Conservation (phyloP, 1,140 invertebrate species). For the Zophobas morio region DNA sequence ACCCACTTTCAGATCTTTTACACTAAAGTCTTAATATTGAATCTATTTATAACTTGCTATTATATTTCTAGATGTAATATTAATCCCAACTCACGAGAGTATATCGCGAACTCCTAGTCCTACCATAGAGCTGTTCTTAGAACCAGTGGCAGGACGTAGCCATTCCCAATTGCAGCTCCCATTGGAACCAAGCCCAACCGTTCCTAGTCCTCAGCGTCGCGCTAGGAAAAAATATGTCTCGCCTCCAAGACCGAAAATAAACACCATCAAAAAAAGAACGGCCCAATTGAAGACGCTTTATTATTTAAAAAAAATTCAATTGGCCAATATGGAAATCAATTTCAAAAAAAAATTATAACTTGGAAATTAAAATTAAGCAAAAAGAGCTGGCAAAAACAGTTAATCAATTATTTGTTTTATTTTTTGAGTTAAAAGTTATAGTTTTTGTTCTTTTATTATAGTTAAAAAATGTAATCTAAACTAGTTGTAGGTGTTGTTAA, state of each 20-base stretch:
- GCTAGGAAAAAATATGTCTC: not conserved
- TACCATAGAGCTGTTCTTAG: not conserved
- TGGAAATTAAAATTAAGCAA: not conserved
- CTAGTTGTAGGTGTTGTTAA: not conserved
- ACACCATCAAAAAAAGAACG: not conserved
- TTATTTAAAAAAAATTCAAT: constrained; percentile 5
- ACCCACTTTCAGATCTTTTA: not conserved
- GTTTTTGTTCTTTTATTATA: not conserved
- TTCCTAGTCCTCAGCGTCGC: too few relatives aligned
- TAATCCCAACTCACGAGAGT: not conserved
- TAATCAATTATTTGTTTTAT: not conserved
- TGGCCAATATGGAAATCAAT: constrained; percentile 9
- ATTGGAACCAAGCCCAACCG: too few relatives aligned
- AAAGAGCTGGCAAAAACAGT: not conserved
- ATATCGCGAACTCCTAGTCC: not conserved
- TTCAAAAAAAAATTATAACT: constrained; percentile 7
- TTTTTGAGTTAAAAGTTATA: not conserved
- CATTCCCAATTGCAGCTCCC: not conserved
- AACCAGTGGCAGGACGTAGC: not conserved
- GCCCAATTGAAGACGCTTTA: not conserved
- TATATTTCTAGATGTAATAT: constrained; percentile 6
- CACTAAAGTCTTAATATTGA: not conserved
- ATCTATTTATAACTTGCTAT: too few relatives aligned
- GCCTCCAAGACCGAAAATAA: not conserved
- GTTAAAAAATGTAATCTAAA: not conserved